These are phyloP conservation scores for Saimiri boliviensis DNA, from an alignment of 2,113 vertebrate genomes.

Conservation along the genomic window DNA sequence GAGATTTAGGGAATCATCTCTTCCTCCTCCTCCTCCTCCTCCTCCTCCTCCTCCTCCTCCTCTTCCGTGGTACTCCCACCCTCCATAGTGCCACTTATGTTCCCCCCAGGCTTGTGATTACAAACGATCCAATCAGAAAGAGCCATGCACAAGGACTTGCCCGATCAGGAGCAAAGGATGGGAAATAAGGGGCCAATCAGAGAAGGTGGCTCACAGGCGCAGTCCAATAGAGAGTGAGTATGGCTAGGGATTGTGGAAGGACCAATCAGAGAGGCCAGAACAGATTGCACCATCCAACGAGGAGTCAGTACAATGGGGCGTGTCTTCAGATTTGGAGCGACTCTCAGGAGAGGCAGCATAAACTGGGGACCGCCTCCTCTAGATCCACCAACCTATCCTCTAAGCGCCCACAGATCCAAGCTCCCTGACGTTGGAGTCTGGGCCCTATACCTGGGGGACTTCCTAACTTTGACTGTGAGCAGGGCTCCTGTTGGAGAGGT, in stretches of 20 bases:
- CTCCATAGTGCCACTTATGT: not conserved
- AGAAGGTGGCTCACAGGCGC: not conserved
- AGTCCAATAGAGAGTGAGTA: not conserved
- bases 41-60: too few relatives aligned
- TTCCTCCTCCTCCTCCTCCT: too few relatives aligned
- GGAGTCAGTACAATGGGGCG: not conserved
- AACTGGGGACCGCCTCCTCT: not conserved
- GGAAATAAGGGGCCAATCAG: constrained; percentile 19
- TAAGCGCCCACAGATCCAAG: not conserved
- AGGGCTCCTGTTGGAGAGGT: not conserved
- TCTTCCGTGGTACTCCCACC: not conserved
- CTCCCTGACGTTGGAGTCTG: not conserved
- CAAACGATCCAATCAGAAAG: constrained; percentile 32
- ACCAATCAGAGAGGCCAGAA: constrained; percentile 45
- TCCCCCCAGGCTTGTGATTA: not conserved
- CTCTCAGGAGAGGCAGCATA: not conserved
- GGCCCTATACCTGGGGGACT: not conserved
- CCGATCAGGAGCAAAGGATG: constrained; percentile 45
- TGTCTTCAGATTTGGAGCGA: not conserved
- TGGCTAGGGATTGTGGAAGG: not conserved
- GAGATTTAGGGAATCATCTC: not conserved
- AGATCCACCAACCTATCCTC: not conserved
- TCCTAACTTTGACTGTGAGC: not conserved
- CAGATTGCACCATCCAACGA: not conserved
- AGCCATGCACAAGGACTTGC: not conserved